These are phyloP conservation scores for Heliopora coerulea DNA, from an alignment of 92 coral and sea anemone species.

Conservation along the genomic window DNA sequence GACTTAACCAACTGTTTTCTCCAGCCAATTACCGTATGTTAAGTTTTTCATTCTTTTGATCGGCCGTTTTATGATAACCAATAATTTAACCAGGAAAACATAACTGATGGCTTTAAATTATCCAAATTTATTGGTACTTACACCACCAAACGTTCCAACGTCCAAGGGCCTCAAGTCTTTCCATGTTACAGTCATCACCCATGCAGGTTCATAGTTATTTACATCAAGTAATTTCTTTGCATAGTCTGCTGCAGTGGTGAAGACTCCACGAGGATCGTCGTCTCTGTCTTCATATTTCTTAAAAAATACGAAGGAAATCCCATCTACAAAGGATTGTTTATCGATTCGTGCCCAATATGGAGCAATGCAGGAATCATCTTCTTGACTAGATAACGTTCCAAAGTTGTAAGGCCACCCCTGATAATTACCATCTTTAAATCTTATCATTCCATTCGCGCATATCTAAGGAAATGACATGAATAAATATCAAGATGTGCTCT, in stretches of 20 bases:
- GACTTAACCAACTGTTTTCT: no score
- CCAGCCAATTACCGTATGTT: no score
- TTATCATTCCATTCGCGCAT: constrained; percentile 9
- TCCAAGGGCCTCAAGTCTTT: background rate
- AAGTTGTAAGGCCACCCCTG: constrained; percentile 4
- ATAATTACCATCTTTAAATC: background rate
- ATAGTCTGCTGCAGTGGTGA: background rate
- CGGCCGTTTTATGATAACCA: no score
- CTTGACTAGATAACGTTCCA: background rate
- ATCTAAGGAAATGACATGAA: background rate
- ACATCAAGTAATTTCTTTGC: background rate
- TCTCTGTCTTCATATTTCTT: background rate
- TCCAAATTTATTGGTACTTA: no score
- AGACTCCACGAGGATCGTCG: constrained; percentile 4
- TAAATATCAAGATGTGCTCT: background rate
- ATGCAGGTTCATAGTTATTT: background rate
- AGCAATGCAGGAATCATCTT: constrained; percentile 13
- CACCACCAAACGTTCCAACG: background rate
- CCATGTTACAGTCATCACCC: constrained; percentile 23
- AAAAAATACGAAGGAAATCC: background rate
- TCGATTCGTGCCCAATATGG: constrained; percentile 24
- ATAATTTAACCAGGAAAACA: no score
- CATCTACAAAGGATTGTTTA: background rate
- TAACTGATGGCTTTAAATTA: no score
- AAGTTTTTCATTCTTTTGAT: no score